A percentile compares a stretch with the other conserved stretches of the same genome.
Conservation (phyloP, 2,888 invertebrate species). For the Drosophila affinis region DNA sequence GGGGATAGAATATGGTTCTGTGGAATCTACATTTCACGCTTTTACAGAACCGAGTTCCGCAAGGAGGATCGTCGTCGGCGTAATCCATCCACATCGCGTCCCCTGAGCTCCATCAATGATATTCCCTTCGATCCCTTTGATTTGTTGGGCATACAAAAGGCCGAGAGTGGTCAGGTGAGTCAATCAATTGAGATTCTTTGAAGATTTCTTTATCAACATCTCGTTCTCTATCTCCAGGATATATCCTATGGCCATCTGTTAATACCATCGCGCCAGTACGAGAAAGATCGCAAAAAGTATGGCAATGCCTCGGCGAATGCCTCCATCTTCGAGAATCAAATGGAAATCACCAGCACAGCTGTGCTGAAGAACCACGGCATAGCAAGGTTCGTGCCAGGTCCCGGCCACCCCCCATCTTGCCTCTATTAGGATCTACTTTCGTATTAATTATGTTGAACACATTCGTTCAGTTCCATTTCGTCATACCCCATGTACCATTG, state of each 20-base stretch:
- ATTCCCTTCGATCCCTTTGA: conserved; percentile 92
- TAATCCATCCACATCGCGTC: conserved; percentile 92
- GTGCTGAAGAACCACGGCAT: conserved; percentile 85
- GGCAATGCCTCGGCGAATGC: conserved; percentile 78
- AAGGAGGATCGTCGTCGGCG: conserved; percentile 91
- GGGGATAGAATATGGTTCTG: not conserved
- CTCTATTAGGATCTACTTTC: not conserved
- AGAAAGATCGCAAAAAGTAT: conserved; percentile 82
- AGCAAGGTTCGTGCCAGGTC: conserved; percentile 84
- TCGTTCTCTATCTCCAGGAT: conserved; percentile 85
- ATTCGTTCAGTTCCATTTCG: conserved; percentile 24
- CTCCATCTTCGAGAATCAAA: conserved; percentile 80
- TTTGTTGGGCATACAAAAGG: conserved; percentile 91
- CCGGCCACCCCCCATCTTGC: conserved; percentile 4
- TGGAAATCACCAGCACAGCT: conserved; percentile 83
- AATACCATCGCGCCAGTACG: conserved; percentile 88
- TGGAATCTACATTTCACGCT: not conserved
- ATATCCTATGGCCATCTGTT: conserved; percentile 94
- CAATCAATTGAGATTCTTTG: accelerated
- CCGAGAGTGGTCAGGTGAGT: conserved; percentile 93
- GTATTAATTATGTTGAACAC: conserved; percentile 15
- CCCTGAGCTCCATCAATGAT: conserved; percentile 93
- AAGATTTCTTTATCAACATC: not conserved
- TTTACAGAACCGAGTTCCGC: conserved; percentile 86
- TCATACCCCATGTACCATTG: conserved; percentile 33